Evolutionary conservation across 2,797 vertebrate genomes (phyloP).

Genomic region (Peromyscus melanophrys): DNA sequence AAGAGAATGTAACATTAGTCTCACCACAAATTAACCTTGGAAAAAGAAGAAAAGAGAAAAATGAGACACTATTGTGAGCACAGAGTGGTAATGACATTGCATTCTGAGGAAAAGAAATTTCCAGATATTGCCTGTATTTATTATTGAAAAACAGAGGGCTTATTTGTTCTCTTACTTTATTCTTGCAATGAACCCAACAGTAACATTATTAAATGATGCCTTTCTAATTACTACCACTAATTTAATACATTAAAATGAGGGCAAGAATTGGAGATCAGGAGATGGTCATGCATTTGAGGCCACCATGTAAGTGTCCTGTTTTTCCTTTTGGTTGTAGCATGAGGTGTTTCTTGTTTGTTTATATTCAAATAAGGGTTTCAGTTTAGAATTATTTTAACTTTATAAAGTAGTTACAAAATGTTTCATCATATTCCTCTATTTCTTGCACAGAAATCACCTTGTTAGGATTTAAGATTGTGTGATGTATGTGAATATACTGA

Average conservation of each 20-base stretch:
- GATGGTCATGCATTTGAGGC: not conserved
- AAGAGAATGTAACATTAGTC: constrained; percentile 23
- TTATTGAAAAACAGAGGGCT: constrained; percentile 48
- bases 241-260: constrained; percentile 49
- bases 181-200: not conserved
- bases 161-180: constrained; percentile 30
- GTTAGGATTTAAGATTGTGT: not conserved
- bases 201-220: constrained; percentile 1
- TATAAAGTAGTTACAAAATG: not conserved
- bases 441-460: not conserved
- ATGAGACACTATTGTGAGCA: constrained; percentile 26
- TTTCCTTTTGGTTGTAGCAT: not conserved
- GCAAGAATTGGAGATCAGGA: not conserved
- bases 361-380: not conserved
- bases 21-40: constrained; percentile 42
- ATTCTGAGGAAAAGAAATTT: constrained; percentile 23
- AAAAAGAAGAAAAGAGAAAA: constrained; percentile 20
- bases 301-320: not conserved
- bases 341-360: not conserved
- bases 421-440: not conserved
- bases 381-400: constrained; percentile 1
- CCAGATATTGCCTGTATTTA: constrained; percentile 16
- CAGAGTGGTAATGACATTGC: constrained; percentile 53
- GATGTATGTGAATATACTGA: not conserved
- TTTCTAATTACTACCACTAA: constrained; percentile 19